Percentiles rank a stretch among this genome's conserved stretches.
Conservation (phyloP, 2,888 invertebrate species). For the Steinernema hermaphroditum region DNA sequence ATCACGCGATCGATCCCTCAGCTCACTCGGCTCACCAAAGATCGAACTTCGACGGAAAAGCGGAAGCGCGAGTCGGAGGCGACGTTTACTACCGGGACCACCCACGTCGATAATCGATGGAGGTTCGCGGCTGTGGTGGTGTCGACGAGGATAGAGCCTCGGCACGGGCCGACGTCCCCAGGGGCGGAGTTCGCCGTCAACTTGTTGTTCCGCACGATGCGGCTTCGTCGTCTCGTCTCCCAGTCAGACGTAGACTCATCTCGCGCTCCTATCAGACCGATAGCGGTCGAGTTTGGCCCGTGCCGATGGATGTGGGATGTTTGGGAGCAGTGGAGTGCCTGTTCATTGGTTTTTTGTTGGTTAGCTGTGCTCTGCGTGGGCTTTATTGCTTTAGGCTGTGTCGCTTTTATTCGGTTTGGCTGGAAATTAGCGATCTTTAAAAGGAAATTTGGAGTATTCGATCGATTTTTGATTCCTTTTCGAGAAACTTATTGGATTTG, state of each 20-base stretch:
- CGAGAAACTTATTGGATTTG: no score
- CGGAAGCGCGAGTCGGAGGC: background rate
- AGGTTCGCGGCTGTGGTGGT: background rate
- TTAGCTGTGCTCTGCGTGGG: no score
- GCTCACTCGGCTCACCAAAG: background rate
- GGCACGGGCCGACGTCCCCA: background rate
- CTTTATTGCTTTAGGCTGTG: no score
- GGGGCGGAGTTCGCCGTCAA: conserved; percentile 22
- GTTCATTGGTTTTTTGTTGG: no score
- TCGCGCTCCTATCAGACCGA: no score
- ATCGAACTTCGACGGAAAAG: background rate
- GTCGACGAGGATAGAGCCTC: background rate
- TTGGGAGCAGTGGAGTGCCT: no score
- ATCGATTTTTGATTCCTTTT: no score
- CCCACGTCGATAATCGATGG: conserved; percentile 11
- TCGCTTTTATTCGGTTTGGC: no score
- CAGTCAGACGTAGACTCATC: conserved; percentile 10
- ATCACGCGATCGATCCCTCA: background rate
- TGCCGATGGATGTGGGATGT: no score
- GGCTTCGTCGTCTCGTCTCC: conserved; percentile 8
- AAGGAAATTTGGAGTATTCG: no score
- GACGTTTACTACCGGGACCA: conserved; percentile 16
- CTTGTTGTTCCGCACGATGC: conserved; percentile 24
- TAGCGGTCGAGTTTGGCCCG: no score
- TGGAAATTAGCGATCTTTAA: no score